Conservation (phyloP, 1,140 invertebrate species). For the Drosophila lowei region DNA sequence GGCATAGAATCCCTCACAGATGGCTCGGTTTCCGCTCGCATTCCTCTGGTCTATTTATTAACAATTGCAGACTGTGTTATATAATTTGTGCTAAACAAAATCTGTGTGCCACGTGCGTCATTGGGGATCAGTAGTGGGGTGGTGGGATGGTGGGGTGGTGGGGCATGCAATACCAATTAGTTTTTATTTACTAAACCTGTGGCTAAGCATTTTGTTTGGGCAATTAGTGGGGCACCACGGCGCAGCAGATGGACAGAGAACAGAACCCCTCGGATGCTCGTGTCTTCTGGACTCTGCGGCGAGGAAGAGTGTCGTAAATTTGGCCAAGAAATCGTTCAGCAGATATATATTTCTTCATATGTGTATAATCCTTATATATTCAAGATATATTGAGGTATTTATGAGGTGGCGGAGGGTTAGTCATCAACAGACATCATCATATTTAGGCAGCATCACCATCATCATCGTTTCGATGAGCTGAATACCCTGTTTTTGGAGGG, state of each 20-base stretch:
- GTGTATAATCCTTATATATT: conserved; percentile 36
- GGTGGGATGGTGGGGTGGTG: background rate
- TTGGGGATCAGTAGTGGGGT: conserved; percentile 11
- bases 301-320: conserved; percentile 15
- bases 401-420: conserved; percentile 33
- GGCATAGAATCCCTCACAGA: conserved; percentile 26
- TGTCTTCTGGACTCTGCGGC: background rate
- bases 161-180: conserved; percentile 31
- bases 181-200: conserved; percentile 39
- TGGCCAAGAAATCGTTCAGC: too few species aligned
- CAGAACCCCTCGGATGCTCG: conserved; percentile 11
- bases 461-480: conserved; percentile 3
- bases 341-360: background rate
- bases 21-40: conserved; percentile 27
- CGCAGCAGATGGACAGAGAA: conserved; percentile 22
- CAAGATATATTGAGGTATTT: conserved; percentile 39
- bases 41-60: conserved; percentile 58
- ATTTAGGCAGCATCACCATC: conserved; percentile 7
- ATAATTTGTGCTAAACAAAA: conserved; percentile 60
- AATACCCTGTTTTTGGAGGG: conserved; percentile 2
- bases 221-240: conserved; percentile 38
- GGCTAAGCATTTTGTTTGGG: conserved; percentile 35
- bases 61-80: conserved; percentile 50
- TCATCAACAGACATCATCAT: conserved; percentile 23
- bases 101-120: conserved; percentile 55